phyloP scores from a whole-genome alignment of 2,888 invertebrate species.

The Athrips mouffetella region DNA sequence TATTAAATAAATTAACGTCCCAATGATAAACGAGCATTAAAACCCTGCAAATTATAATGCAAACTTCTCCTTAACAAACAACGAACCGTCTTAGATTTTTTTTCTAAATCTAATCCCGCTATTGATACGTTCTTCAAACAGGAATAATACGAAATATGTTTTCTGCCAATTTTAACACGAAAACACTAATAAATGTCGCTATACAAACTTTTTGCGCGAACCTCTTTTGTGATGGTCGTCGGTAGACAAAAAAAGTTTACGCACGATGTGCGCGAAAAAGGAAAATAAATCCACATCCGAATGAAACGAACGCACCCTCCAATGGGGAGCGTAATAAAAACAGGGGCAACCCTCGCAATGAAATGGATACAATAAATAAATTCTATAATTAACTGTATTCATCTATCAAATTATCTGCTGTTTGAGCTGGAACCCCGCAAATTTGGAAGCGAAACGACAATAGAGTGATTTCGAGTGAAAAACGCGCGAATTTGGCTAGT shows the following conservation, averaged over 20 bases:
- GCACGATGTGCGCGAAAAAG: slow-evolving; percentile 28
- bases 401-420: slow-evolving; percentile 64
- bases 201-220: slow-evolving; percentile 21
- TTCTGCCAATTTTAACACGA: slow-evolving; percentile 45
- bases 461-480: slow-evolving; percentile 39
- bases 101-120: slow-evolving; percentile 37
- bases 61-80: slow-evolving; percentile 30
- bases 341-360: slow-evolving; percentile 51
- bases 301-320: slow-evolving; percentile 44
- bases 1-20: slow-evolving; percentile 70
- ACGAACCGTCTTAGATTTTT: slow-evolving; percentile 20
- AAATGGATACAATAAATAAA: slow-evolving; percentile 74
- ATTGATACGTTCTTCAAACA: slow-evolving; percentile 33
- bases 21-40: slow-evolving; percentile 56
- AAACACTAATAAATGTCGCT: slow-evolving; percentile 14
- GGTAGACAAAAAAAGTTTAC: slow-evolving; percentile 26
- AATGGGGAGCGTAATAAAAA: slow-evolving; percentile 59
- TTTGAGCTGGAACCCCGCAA: slow-evolving; percentile 41
- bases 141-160: slow-evolving; percentile 37
- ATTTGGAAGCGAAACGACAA: slow-evolving; percentile 44
- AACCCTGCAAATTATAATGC: slow-evolving; percentile 38
- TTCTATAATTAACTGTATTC: slow-evolving; percentile 70
- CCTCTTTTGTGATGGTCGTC: slow-evolving; percentile 21
- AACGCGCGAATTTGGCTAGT: slow-evolving; percentile 52
- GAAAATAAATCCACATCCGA: slow-evolving; percentile 48